Evolutionary conservation across 1,140 invertebrate genomes (phyloP).

Genomic region (Sipha flava): DNA sequence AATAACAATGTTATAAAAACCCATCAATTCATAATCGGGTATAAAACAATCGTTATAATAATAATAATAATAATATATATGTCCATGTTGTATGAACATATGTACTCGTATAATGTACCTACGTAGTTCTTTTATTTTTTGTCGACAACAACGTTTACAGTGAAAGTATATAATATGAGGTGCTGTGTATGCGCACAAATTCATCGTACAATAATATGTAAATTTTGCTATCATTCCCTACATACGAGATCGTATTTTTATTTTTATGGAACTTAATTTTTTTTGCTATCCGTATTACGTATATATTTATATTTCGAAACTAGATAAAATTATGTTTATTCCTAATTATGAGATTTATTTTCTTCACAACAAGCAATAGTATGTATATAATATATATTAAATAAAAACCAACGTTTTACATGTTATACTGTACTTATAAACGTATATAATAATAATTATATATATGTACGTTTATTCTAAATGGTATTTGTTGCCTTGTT

Average conservation of each 20-base stretch:
- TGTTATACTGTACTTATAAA: too few relatives aligned
- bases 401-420: too few relatives aligned
- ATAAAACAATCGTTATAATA: conserved; percentile 5
- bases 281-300: not conserved
- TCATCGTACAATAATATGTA: not conserved
- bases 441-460: too few relatives aligned
- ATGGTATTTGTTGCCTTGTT: not conserved
- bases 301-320: not conserved
- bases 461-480: too few relatives aligned
- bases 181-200: not conserved
- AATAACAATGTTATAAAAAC: not conserved
- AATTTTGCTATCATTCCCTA: not conserved
- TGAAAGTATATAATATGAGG: conserved; percentile 1
- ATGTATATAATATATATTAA: too few relatives aligned
- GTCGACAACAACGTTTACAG: not conserved
- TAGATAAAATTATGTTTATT: too few relatives aligned
- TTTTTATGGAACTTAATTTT: not conserved
- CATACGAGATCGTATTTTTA: not conserved
- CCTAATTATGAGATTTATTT: too few relatives aligned
- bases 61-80: not conserved
- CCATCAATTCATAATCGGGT: not conserved
- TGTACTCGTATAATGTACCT: too few relatives aligned
- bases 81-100: too few relatives aligned
- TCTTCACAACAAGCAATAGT: too few relatives aligned
- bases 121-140: not conserved